Evolutionary conservation across 2,888 invertebrate species (phyloP).

Genomic region (Omphaloscelis lunosa): DNA sequence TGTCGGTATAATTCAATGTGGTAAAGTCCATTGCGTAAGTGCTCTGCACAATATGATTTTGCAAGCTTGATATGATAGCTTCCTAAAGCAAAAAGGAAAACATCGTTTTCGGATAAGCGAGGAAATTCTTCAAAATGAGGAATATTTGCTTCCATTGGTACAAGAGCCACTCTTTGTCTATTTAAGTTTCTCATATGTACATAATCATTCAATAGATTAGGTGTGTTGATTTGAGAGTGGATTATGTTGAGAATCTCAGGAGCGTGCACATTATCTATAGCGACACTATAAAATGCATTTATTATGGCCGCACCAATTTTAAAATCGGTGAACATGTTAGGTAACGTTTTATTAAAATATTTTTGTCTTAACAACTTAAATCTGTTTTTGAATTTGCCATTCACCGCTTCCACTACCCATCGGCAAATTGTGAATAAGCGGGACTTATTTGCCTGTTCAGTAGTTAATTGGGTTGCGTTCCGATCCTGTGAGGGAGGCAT

Average conservation of each 20-base stretch:
- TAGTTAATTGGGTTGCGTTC: background rate
- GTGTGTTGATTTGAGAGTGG: background rate
- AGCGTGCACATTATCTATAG: too few relatives aligned
- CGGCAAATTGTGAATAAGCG: slow-evolving; percentile 2
- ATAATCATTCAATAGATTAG: background rate
- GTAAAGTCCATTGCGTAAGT: background rate
- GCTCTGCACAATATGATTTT: background rate
- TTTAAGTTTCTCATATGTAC: background rate
- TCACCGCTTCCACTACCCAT: slow-evolving; percentile 6
- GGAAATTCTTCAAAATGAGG: background rate
- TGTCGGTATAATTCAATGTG: background rate
- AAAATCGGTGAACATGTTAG: slow-evolving; percentile 5
- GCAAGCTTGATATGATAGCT: background rate
- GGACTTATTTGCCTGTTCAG: background rate
- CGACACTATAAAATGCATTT: background rate
- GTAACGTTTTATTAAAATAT: slow-evolving; percentile 1
- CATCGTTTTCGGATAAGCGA: background rate
- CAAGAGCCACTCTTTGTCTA: background rate
- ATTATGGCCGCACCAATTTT: background rate
- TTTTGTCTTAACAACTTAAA: slow-evolving; percentile 1
- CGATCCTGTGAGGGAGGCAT: background rate
- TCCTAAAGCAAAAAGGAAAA: background rate
- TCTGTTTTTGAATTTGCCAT: slow-evolving; percentile 1
- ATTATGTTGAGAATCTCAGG: background rate
- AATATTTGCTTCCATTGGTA: slow-evolving; percentile 3